A percentile compares a stretch with the other conserved stretches of the same genome.
Conservation (phyloP, 2,797 vertebrate species). For the Pantherophis vulpinus region DNA sequence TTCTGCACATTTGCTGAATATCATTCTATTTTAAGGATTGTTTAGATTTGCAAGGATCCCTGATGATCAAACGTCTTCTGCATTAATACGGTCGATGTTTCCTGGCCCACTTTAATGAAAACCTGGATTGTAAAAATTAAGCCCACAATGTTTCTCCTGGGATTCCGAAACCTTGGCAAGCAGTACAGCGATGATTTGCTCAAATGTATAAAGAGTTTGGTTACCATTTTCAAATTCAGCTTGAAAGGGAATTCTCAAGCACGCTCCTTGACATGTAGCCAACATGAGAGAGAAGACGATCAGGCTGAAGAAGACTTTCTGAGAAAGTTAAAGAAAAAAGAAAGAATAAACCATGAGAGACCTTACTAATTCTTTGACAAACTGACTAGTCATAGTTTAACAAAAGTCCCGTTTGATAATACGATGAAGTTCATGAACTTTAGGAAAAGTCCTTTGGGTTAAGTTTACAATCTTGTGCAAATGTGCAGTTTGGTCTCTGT, state of each 20-base stretch:
- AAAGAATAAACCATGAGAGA: background rate
- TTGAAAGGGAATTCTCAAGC: rapidly evolving
- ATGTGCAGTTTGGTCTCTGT: background rate
- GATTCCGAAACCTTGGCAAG: background rate
- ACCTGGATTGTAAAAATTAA: background rate
- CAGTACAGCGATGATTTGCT: background rate
- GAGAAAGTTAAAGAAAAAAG: background rate
- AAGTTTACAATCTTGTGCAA: background rate
- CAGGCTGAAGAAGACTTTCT: background rate
- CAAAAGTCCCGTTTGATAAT: background rate
- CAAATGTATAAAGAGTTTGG: background rate
- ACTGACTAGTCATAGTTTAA: background rate
- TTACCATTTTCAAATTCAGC: background rate
- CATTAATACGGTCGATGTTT: background rate
- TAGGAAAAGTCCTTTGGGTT: background rate
- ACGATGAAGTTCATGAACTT: background rate
- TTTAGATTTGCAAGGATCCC: background rate
- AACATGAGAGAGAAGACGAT: background rate
- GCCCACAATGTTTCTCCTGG: background rate
- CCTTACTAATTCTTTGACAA: background rate
- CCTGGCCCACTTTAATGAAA: background rate
- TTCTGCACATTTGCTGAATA: background rate
- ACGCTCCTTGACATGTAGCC: background rate
- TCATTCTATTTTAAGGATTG: background rate
- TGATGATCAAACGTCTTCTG: background rate